Evolutionary conservation across 2,113 vertebrate species (phyloP).

Genomic region (Tragelaphus scriptus): DNA sequence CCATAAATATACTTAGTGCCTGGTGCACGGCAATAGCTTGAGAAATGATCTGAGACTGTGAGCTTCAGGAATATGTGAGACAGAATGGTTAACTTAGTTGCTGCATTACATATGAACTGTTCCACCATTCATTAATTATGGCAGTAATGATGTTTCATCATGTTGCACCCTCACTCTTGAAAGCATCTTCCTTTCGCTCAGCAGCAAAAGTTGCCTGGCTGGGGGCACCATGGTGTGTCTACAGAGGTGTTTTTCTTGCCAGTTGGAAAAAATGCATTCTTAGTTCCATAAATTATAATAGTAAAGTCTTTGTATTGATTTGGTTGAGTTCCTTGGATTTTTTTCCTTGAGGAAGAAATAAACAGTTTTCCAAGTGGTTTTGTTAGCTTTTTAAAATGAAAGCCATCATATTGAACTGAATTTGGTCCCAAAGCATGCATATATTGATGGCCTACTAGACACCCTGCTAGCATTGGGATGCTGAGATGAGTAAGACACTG

Average conservation of each 20-base stretch:
- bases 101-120: not conserved
- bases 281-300: not conserved
- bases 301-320: not conserved
- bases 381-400: not conserved
- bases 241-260: not conserved
- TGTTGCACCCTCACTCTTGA: not conserved
- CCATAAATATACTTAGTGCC: not conserved
- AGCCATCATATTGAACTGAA: not conserved
- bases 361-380: constrained; percentile 7
- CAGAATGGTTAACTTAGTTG: not conserved
- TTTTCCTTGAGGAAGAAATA: not conserved
- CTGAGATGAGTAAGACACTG: not conserved
- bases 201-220: not conserved
- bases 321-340: not conserved
- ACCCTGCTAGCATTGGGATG: not conserved
- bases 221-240: not conserved
- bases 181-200: not conserved
- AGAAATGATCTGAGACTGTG: not conserved
- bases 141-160: not conserved
- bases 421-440: not conserved
- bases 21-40: not conserved
- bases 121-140: not conserved
- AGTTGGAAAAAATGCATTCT: not conserved
- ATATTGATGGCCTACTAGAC: not conserved
- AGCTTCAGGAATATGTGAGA: not conserved